Base-by-base conservation (phyloP, 2,888 invertebrate species). In the Melipona beecheii region DNA sequence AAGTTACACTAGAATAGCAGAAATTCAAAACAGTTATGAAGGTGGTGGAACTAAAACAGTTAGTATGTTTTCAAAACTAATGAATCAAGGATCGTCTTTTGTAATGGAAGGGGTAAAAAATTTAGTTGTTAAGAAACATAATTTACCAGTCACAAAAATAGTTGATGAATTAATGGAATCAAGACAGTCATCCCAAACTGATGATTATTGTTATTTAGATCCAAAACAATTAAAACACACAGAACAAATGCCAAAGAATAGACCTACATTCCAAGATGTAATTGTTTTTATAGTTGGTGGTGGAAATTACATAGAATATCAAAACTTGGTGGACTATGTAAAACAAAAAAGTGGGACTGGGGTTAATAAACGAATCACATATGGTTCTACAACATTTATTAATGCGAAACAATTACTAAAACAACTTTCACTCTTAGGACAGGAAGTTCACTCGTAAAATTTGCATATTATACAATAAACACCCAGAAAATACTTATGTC, bases 21-120 rank as follows among this genome's bases (percentile, higher is more conserved):
- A 96, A 27, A 96, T 96, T 76, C 96, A 97, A 43, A 97, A 97
- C 93, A 98, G 98, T 90, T 98, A 98, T 91, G 99, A 99, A 93
- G 98, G 98, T 43, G 98, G 98, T 49, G 98, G 98, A 54, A 99
- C 99, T 0, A 99, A 98, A 95, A 99, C 99, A 0, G 98, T 99
- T 1, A 98, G 97, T 84, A 99, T 99, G 99, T 99, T 99, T 95
- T 98, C 99, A 15, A 99, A 99, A 95, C 96, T 99, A 77, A 98
- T 99, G 91, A 98, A 98, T 15, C 99, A 99, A 93, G 99, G 99
- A 36, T 99, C 99, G 0, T 98, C 98, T 56, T 99, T 99, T 94
- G 99, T 99, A 0, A 99, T 99, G 99, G 99, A 99, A 95, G 99
- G 99, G 58, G 99, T 99, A 0, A 99, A 99, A 95, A 99, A 99